Evolutionary conservation across 2,888 invertebrate species (phyloP), one percentile per base, ranked within the genome.

Genomic region (Apodemia duryi): DNA sequence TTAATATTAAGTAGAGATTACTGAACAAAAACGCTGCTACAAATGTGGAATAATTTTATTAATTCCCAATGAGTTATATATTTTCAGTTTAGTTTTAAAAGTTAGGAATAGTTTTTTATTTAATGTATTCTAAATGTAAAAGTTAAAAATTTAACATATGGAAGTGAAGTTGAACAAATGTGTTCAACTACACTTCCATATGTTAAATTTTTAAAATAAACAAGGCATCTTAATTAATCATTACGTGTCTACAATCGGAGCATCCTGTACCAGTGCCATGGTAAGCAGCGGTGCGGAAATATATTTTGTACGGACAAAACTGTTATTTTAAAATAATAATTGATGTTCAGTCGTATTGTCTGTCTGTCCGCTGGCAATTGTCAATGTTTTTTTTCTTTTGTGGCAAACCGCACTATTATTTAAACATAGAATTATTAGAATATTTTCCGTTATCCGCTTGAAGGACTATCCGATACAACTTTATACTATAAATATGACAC

Each of bases 281-380:
- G 69, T 72, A 65, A 66, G 74, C 89, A 88, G 68, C 88, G 71
- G 82, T 72, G 84, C 90, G 88, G 86, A 80, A 88, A 91, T 86
- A 88, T 86, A 90, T 89, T 89, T 89, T 90, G 91, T 91, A 81
- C 83, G 78, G 77, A 91, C 91, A 90, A 91, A 91, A 91, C 91
- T 91, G 91, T 90, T 91, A 90, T 91, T 91, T 89, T 87, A 85
- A 85, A 90, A 89, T 87, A 88, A 89, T 90, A 90, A 90, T 86
- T 88, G 86, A 86, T 87, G 87, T 82, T 78, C 81, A 79, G 76
- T 78, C 77, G 74, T 81, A 82, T 80, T 83, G 80, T 77, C 74
- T 71, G 78, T 80, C 77, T 74, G 78, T 78, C 75, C 75, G 72
- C 73, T 75, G 75, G 73, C 78, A 74, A 84, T 86, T 85, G 86